Evolutionary conservation across 2,113 vertebrate genomes (phyloP).

Genomic region (Myotis lucifugus): DNA sequence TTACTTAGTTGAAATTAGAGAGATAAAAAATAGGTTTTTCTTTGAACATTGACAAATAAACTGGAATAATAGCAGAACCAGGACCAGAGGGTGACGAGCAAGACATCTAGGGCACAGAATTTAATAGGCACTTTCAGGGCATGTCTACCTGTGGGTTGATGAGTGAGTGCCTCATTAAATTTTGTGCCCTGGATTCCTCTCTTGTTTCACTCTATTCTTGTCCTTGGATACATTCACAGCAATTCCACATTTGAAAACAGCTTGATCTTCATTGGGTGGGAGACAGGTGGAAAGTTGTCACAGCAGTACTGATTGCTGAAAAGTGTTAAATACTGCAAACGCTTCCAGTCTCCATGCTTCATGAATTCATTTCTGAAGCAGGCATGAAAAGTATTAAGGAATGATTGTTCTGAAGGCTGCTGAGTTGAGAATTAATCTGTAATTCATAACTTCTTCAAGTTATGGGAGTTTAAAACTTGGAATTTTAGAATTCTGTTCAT

Average conservation of each 20-base stretch:
- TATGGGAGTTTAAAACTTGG: conserved; percentile 2
- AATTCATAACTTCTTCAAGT: background rate
- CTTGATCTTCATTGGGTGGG: background rate
- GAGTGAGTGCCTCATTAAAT: background rate
- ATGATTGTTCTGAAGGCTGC: background rate
- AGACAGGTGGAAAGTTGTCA: background rate
- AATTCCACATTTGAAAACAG: conserved; percentile 33
- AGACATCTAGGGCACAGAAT: background rate
- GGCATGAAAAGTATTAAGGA: background rate
- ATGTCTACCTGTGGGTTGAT: background rate
- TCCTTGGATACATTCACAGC: background rate
- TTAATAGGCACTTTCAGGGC: background rate
- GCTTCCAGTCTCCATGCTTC: background rate
- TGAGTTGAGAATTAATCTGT: background rate
- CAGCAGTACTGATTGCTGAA: background rate
- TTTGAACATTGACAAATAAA: conserved; percentile 11
- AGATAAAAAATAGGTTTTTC: conserved; percentile 25
- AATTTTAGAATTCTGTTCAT: conserved; percentile 41
- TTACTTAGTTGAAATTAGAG: conserved; percentile 8
- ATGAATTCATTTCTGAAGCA: conserved; percentile 11
- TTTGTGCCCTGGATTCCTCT: background rate
- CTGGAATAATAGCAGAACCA: background rate
- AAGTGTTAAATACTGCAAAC: background rate
- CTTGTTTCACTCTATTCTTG: background rate
- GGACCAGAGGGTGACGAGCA: background rate